Evolutionary conservation across 1,140 invertebrate genomes (phyloP).

Genomic region (Cydia splendana): DNA sequence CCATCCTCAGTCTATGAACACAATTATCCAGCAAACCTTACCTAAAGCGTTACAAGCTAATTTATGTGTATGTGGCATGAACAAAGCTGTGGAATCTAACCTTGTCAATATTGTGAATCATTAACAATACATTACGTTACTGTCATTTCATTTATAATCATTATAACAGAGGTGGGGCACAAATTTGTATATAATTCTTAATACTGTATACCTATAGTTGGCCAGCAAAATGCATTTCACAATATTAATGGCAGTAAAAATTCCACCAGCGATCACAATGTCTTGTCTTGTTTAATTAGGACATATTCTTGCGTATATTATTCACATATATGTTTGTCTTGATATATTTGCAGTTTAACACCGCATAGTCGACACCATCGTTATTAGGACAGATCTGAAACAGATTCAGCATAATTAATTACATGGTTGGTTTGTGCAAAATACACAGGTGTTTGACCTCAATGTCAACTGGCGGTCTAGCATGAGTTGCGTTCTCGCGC

Average conservation of each 20-base stretch:
- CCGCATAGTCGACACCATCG: constrained; percentile 46
- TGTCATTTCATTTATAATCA: constrained; percentile 3
- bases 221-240: constrained; percentile 36
- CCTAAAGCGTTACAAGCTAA: constrained; percentile 78
- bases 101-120: constrained; percentile 44
- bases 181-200: constrained; percentile 39
- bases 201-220: constrained; percentile 48
- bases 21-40: constrained; percentile 78
- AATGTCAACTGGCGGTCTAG: background rate
- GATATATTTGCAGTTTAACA: constrained; percentile 66
- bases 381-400: constrained; percentile 78
- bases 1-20: constrained; percentile 75
- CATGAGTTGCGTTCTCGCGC: no score
- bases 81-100: constrained; percentile 63
- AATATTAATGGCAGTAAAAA: constrained; percentile 55
- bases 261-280: constrained; percentile 70
- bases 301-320: constrained; percentile 68
- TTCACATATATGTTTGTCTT: constrained; percentile 79
- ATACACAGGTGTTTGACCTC: background rate
- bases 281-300: constrained; percentile 67
- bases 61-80: constrained; percentile 76
- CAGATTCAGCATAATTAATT: background rate
- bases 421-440: background rate
- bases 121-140: background rate
- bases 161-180: constrained; percentile 18